These are phyloP conservation scores for Pelodiscus sinensis DNA, from an alignment of 2,113 vertebrate species.

Conservation along the genomic window DNA sequence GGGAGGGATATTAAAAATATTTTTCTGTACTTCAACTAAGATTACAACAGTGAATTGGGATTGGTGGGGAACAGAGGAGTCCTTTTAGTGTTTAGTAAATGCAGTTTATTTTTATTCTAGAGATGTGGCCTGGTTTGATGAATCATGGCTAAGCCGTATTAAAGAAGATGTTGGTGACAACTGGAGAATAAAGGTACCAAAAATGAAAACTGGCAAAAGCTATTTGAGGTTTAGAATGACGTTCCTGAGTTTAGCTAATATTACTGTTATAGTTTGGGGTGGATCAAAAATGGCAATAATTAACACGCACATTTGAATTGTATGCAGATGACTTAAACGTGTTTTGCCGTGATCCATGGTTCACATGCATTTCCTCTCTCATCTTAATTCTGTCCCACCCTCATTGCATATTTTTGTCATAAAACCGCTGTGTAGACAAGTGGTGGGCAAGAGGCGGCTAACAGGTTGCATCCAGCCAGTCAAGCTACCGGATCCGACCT, in stretches of 20 bases:
- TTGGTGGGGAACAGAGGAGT: background rate
- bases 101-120: constrained; percentile 76
- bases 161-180: constrained; percentile 94
- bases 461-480: too few species aligned
- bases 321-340: background rate
- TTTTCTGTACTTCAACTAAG: background rate
- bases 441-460: too few species aligned
- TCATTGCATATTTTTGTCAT: accelerated
- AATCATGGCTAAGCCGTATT: constrained; percentile 91
- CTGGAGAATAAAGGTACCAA: constrained; percentile 94
- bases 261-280: background rate
- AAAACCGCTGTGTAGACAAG: background rate
- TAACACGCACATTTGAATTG: background rate
- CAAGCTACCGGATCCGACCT: too few species aligned
- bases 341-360: background rate
- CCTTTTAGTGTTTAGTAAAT: background rate
- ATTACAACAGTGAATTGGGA: background rate
- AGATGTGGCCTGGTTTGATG: constrained; percentile 91
- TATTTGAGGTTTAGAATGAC: background rate
- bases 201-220: background rate
- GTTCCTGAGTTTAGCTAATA: background rate
- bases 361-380: background rate
- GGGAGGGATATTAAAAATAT: background rate
- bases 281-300: background rate
- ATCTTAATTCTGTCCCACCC: background rate